Conservation (phyloP, 2,797 vertebrate species). For the Alca torda region DNA sequence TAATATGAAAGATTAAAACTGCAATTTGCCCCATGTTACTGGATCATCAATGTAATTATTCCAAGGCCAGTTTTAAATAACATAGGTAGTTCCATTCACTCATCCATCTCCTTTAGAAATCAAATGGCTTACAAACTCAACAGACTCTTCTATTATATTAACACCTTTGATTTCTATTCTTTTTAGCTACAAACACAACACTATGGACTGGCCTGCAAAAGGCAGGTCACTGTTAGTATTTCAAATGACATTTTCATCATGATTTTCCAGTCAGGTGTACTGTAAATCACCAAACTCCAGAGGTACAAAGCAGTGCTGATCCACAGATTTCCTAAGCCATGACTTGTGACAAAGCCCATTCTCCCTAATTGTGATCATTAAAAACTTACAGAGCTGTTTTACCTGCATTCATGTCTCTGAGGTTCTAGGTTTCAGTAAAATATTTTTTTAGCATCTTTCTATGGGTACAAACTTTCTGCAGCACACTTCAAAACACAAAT, state of each 20-base stretch:
- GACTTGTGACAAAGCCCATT: neutral
- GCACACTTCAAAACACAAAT: neutral
- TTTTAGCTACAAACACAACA: neutral
- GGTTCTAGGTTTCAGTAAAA: neutral
- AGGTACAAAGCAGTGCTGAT: neutral
- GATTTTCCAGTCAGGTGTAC: neutral
- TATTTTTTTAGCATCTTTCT: neutral
- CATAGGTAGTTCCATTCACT: neutral
- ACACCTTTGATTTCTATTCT: neutral
- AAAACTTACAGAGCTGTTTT: neutral
- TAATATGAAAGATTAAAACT: neutral
- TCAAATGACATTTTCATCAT: neutral
- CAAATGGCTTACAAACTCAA: neutral
- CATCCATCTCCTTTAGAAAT: neutral
- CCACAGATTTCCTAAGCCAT: neutral
- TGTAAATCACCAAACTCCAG: neutral
- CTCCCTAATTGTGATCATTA: neutral
- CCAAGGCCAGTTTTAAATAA: neutral
- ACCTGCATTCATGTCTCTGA: neutral
- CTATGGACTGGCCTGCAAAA: neutral
- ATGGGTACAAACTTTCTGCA: neutral
- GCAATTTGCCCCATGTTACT: neutral
- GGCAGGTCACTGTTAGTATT: neutral
- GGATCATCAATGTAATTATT: neutral
- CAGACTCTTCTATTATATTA: neutral